Base-by-base conservation (phyloP, 1,140 invertebrate genomes). In the Drosophila quadrilineata region DNA sequence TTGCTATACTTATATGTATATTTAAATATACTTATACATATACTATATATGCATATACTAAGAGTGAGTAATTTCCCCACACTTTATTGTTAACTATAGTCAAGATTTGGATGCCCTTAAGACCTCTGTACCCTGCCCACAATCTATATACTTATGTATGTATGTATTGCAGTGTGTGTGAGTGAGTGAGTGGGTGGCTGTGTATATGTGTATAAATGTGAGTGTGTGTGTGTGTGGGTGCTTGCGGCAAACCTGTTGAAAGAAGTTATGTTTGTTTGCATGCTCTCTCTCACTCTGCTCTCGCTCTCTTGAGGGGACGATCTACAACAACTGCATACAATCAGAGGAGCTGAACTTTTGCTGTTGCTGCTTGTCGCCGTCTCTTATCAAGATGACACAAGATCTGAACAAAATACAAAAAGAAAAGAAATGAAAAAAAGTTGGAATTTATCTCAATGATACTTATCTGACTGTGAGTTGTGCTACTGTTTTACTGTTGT, bases 401-500 rank as follows among this genome's bases (percentile, higher is more conserved):
- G n/a, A 36, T 66, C 33, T 24, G 16, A 29, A 8, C 12, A 3
- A 21, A 12, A 31, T 49, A 19, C 35, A n/a, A n/a, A n/a, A n/a
- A n/a, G n/a, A n/a, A n/a, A n/a, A n/a, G n/a, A n/a, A n/a, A n/a
- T n/a, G 29, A 33, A 28, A 41, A 29, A 33, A 16, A 33, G 29
- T 48, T 36, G 28, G 31, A 48, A 50, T 62, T 62, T 67, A 67
- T 67, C 64, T 60, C 33, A n/a, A 19, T 35, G 21, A 26, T 40
- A 31, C 21, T 67, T 67, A 60, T 60, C 57, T 52, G 26, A 14
- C 8, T 38, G 6, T 36, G 50, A 45, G 22, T 31, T 19, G 31
- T 49, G 64, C 58, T 67, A 67, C 64, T 41, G 49, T 67, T 62
- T 49, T 67, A 67, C 64, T 41, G 49, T 67, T 62, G 33, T 46